Conservation (phyloP, 2,113 vertebrate genomes). For the Synodontis membranacea region DNA sequence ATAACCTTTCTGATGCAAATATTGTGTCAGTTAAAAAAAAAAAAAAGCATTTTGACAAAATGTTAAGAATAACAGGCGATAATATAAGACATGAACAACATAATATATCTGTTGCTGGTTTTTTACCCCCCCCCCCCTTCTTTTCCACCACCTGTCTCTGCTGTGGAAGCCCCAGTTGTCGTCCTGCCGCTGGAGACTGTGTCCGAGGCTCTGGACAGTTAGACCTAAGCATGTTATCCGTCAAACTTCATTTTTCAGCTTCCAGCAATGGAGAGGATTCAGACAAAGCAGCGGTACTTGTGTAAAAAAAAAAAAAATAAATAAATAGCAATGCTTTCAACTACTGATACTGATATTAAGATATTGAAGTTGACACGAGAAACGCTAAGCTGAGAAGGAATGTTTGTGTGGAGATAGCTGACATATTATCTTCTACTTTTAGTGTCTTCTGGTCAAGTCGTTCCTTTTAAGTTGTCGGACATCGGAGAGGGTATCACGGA, state of each 20-base stretch:
- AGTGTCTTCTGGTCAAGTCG: conserved; percentile 80
- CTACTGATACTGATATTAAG: no score
- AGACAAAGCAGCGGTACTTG: conserved; percentile 76
- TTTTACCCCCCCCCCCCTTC: no score
- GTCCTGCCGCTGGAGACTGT: conserved; percentile 75
- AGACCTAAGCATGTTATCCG: conserved; percentile 66
- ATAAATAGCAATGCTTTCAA: neutral
- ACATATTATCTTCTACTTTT: conserved; percentile 13
- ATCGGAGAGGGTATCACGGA: conserved; percentile 97
- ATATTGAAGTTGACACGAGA: neutral
- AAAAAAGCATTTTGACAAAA: neutral
- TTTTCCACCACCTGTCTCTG: no score
- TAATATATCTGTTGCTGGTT: neutral
- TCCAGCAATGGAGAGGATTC: conserved; percentile 71
- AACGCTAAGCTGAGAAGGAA: neutral
- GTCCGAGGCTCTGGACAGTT: conserved; percentile 67
- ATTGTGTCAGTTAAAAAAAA: no score
- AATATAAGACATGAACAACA: no score
- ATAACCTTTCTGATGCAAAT: neutral
- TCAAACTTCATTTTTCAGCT: conserved; percentile 65
- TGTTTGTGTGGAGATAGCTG: neutral
- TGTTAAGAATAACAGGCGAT: neutral
- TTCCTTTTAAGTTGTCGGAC: conserved; percentile 97
- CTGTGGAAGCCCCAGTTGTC: conserved; percentile 69
- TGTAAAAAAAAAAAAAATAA: neutral